A percentile compares a stretch with the other conserved stretches of the same genome.
phyloP scores from a whole-genome alignment of 2,797 vertebrate species.

The Sebastes jordani region DNA sequence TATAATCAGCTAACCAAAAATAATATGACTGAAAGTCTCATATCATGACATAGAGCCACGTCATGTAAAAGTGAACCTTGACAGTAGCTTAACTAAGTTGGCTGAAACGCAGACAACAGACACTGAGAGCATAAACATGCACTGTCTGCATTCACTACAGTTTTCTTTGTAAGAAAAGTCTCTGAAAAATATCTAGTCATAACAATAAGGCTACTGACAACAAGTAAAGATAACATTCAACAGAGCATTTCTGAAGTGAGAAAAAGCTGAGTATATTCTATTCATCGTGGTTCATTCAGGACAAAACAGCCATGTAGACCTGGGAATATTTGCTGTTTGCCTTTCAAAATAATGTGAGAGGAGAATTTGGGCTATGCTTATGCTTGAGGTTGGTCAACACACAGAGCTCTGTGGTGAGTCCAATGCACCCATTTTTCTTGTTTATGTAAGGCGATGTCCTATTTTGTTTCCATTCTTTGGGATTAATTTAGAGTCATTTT shows the following conservation, averaged over 20 bases:
- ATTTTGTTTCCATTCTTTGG: slow-evolving; percentile 20
- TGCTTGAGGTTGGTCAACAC: background rate
- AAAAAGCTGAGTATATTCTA: background rate
- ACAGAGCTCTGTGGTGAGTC: slow-evolving; percentile 12
- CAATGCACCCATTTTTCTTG: background rate
- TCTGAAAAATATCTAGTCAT: background rate
- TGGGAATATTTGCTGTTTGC: slow-evolving; percentile 19
- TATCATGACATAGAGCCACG: background rate
- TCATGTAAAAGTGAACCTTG: background rate
- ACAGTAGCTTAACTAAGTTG: slow-evolving; percentile 33
- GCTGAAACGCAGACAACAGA: slow-evolving; percentile 46
- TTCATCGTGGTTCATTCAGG: background rate
- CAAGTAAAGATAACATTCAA: slow-evolving; percentile 16
- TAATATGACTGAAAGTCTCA: background rate
- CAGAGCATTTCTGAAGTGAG: background rate
- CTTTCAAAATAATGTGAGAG: slow-evolving; percentile 39
- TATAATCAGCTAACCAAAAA: background rate
- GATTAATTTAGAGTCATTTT: slow-evolving; percentile 9
- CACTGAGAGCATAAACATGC: slow-evolving; percentile 4
- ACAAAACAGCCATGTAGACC: slow-evolving; percentile 11
- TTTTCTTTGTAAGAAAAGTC: background rate
- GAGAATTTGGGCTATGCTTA: slow-evolving; percentile 29
- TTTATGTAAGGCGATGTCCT: slow-evolving; percentile 26
- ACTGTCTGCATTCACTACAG: background rate
- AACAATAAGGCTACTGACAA: slow-evolving; percentile 31